phyloP scores from a whole-genome alignment of 2,888 invertebrate species.

The Drosophila mimetica region DNA sequence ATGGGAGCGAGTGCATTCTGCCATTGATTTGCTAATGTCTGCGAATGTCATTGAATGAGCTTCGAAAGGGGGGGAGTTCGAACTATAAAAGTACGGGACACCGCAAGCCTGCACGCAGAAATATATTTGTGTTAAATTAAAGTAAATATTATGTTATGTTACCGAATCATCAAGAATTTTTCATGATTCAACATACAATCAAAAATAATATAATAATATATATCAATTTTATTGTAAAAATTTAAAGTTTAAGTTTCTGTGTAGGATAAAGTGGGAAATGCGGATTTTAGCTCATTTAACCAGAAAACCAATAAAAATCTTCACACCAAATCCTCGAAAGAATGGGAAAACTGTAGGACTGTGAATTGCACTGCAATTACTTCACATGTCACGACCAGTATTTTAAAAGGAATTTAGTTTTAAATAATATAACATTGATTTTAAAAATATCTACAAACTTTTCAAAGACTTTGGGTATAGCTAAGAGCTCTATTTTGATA shows the following conservation, averaged over 20 bases:
- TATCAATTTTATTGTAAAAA: neutral
- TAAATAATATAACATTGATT: no score
- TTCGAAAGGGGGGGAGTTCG: neutral
- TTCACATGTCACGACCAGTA: no score
- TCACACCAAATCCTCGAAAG: neutral
- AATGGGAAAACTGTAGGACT: neutral
- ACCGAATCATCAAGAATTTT: no score
- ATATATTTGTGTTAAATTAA: no score
- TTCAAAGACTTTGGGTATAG: no score
- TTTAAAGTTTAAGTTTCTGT: neutral
- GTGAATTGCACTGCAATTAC: neutral
- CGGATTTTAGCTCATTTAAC: constrained; percentile 19
- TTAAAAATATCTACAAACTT: no score
- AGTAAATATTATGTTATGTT: no score
- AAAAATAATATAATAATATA: no score
- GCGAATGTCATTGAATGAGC: constrained; percentile 42
- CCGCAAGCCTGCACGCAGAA: neutral
- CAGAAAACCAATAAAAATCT: constrained; percentile 20
- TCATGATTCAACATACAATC: no score
- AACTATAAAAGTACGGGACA: neutral
- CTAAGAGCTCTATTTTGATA: no score
- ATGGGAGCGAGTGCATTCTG: constrained; percentile 29
- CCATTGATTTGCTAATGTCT: constrained; percentile 57
- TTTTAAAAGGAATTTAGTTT: no score
- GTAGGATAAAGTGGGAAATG: neutral